These are phyloP conservation scores for Gobio occitaniae DNA, from an alignment of 2,797 vertebrate genomes.

Conservation along the genomic window DNA sequence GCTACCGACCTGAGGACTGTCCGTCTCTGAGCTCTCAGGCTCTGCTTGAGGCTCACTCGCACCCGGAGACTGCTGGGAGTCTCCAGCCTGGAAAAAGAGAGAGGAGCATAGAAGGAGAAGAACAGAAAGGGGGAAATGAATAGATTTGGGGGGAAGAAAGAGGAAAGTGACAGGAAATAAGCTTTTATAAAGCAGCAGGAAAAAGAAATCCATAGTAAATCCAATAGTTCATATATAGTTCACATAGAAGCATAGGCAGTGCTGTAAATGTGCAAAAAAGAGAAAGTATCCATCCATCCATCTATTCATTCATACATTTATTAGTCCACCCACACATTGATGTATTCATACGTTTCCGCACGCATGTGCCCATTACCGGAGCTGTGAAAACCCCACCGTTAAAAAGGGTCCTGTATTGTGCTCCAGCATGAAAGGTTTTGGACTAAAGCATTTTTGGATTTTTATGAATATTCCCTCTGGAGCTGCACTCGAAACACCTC, in stretches of 20 bases:
- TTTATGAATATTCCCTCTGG: conserved; percentile 53
- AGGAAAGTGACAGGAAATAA: not conserved
- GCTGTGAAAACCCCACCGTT: conserved; percentile 26
- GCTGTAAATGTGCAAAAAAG: not conserved
- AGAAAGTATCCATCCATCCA: not conserved
- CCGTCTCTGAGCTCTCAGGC: conserved; percentile 88
- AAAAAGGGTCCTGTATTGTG: conserved; percentile 42
- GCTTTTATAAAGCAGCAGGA: not conserved
- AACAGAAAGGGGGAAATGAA: conserved; percentile 25
- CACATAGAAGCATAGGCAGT: not conserved
- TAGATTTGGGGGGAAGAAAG: not conserved
- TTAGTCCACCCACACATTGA: conserved; percentile 26
- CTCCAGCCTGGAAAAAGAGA: conserved; percentile 88
- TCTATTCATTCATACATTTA: conserved; percentile 14
- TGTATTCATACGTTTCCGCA: conserved; percentile 37
- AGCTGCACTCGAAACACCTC: conserved; percentile 65
- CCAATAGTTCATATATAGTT: not conserved
- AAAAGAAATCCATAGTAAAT: not conserved
- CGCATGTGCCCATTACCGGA: conserved; percentile 25
- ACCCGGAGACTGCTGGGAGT: conserved; percentile 92
- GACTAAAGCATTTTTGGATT: conserved; percentile 54
- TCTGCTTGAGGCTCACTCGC: conserved; percentile 93
- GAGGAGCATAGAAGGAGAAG: conserved; percentile 23
- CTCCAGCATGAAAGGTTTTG: conserved; percentile 45
- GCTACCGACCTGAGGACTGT: conserved; percentile 98